Percentiles rank a stretch among this genome's conserved stretches.
phyloP scores from a whole-genome alignment of 2,797 vertebrate genomes.

The Coilia nasus region DNA sequence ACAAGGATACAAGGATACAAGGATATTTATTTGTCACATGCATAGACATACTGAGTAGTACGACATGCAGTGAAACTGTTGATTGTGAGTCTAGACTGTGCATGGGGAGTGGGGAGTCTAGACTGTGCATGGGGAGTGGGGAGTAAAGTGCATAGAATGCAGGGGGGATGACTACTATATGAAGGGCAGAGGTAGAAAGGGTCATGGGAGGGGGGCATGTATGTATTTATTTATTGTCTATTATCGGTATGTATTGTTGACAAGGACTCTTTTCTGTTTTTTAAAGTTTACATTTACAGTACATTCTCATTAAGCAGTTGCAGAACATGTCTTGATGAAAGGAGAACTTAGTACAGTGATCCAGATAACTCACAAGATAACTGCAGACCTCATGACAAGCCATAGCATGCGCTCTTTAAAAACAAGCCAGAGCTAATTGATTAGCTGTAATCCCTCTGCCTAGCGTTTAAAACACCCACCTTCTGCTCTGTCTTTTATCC shows the following conservation, averaged over 20 bases:
- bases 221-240: too few relatives aligned
- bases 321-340: neutral
- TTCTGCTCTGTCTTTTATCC: neutral
- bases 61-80: too few relatives aligned
- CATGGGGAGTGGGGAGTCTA: too few relatives aligned
- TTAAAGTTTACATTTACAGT: neutral
- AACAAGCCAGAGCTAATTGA: neutral
- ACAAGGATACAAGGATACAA: too few relatives aligned
- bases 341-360: neutral
- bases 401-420: neutral
- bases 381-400: neutral
- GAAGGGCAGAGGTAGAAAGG: too few relatives aligned
- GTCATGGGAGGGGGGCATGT: too few relatives aligned
- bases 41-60: too few relatives aligned
- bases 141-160: too few relatives aligned
- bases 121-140: too few relatives aligned
- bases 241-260: neutral
- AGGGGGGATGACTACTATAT: too few relatives aligned
- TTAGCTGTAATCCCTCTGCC: neutral
- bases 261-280: neutral
- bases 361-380: slow-evolving; percentile 4
- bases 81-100: too few relatives aligned
- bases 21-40: too few relatives aligned
- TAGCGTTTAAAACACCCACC: slow-evolving; percentile 3
- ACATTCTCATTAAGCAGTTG: neutral